Evolutionary conservation across 1,140 invertebrate species (phyloP).

Genomic region (Drosophila dunni): DNA sequence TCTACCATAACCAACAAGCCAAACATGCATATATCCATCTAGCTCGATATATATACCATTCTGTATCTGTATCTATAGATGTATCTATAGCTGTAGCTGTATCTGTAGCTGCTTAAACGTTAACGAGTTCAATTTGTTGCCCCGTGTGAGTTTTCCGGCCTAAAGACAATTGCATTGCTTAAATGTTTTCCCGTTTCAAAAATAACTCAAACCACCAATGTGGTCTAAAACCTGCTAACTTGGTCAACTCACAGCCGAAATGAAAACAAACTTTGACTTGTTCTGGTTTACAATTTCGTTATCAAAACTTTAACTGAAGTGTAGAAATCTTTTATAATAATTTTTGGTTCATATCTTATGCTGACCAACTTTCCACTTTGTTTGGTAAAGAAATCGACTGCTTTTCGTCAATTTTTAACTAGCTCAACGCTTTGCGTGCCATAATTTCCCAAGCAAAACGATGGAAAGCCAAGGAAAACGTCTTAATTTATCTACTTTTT

Average conservation of each 20-base stretch:
- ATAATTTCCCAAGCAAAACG: background rate
- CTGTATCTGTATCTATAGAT: constrained; percentile 1
- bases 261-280: no score
- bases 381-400: background rate
- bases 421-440: background rate
- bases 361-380: background rate
- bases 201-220: background rate
- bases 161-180: constrained; percentile 20
- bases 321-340: background rate
- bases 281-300: background rate
- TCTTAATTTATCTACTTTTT: background rate
- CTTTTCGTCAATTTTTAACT: background rate
- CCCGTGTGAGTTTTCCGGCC: background rate
- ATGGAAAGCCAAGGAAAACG: background rate
- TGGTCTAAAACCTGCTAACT: background rate
- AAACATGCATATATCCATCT: constrained; percentile 1
- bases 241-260: background rate
- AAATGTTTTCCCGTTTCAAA: background rate
- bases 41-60: constrained; percentile 3
- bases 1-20: constrained; percentile 13
- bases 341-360: background rate
- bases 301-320: background rate
- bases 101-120: constrained; percentile 47
- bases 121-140: constrained; percentile 33
- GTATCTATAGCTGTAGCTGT: constrained; percentile 22